phyloP scores from a whole-genome alignment of 1,140 invertebrate species.

The Zaprionus ornatus region DNA sequence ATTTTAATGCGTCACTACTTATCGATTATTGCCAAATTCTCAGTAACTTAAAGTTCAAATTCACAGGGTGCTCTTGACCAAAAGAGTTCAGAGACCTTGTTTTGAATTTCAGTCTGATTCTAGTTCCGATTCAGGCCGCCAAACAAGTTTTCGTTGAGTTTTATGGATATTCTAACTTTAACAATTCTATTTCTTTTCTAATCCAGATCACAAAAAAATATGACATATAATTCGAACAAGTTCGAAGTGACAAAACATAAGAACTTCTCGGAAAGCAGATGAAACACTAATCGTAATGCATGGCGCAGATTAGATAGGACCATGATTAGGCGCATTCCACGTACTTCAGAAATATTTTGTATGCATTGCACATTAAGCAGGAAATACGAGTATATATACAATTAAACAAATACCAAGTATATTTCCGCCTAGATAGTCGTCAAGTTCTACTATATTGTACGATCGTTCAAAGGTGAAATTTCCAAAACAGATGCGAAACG shows the following conservation, averaged over 20 bases:
- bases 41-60: neutral
- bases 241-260: neutral
- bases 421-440: neutral
- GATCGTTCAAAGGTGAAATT: neutral
- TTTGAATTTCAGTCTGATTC: neutral
- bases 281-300: neutral
- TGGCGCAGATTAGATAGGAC: constrained; percentile 1
- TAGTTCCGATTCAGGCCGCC: too few relatives aligned
- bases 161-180: too few relatives aligned
- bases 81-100: too few relatives aligned
- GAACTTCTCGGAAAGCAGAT: neutral
- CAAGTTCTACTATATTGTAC: neutral
- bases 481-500: neutral
- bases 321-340: constrained; percentile 3
- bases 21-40: too few relatives aligned
- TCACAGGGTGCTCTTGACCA: neutral
- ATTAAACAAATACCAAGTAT: neutral
- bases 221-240: neutral
- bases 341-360: neutral
- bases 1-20: neutral
- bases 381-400: neutral
- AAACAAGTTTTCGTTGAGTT: too few relatives aligned
- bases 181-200: too few relatives aligned
- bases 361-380: constrained; percentile 3
- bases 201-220: neutral